Percentiles rank a stretch among this genome's conserved stretches.
Evolutionary conservation across 2,888 invertebrate species (phyloP).

Genomic region (Callimorpha dominula): DNA sequence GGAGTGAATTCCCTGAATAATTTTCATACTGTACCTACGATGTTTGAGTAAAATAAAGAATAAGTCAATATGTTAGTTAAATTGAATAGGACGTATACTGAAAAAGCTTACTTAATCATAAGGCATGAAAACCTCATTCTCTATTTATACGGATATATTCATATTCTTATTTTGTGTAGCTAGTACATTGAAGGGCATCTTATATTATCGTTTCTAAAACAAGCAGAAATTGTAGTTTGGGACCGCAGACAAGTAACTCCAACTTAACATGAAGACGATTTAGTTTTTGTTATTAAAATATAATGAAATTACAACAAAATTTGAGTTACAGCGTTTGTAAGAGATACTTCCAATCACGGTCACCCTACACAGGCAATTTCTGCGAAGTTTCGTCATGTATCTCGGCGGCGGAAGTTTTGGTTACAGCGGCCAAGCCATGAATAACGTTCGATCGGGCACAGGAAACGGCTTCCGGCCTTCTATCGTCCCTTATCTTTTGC

Average conservation of each 20-base stretch:
- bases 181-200: no score
- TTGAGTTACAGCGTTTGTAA: background rate
- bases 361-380: conserved; percentile 53
- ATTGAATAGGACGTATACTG: no score
- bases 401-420: conserved; percentile 63
- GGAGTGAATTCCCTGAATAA: no score
- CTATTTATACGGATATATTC: no score
- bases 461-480: conserved; percentile 65
- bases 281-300: background rate
- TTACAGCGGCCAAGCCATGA: conserved; percentile 64
- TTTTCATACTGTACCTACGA: no score
- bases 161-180: no score
- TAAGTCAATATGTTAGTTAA: no score
- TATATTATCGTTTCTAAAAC: background rate
- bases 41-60: no score
- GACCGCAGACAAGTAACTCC: background rate
- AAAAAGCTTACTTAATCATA: no score
- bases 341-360: conserved; percentile 4
- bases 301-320: background rate
- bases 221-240: background rate
- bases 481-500: conserved; percentile 62
- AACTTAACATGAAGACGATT: background rate
- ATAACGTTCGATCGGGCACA: conserved; percentile 63
- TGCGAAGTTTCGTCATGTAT: conserved; percentile 62
- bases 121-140: no score